These are phyloP conservation scores for Tapirus indicus DNA, from an alignment of 2,797 vertebrate species.

Conservation along the genomic window DNA sequence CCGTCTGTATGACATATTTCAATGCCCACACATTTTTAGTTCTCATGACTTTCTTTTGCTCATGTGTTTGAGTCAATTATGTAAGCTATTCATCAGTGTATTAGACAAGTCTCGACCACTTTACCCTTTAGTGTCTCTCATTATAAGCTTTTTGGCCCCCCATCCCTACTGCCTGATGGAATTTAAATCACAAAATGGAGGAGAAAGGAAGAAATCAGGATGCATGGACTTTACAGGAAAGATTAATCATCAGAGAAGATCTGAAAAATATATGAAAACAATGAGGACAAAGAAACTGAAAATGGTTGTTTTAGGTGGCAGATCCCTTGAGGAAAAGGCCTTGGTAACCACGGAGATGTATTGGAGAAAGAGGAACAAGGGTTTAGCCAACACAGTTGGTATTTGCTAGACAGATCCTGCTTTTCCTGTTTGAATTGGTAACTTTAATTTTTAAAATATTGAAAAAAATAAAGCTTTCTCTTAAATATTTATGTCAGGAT, in stretches of 20 bases:
- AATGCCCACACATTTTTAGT: constrained; percentile 85
- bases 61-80: constrained; percentile 81
- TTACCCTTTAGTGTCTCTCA: constrained; percentile 79
- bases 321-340: background rate
- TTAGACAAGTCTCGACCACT: constrained; percentile 81
- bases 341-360: background rate
- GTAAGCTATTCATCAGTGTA: constrained; percentile 84
- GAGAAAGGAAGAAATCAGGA: constrained; percentile 26
- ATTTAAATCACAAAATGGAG: constrained; percentile 64
- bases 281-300: background rate
- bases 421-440: background rate
- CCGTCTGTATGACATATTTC: constrained; percentile 85
- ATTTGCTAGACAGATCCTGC: background rate
- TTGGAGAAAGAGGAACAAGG: background rate
- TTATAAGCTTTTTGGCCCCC: constrained; percentile 46
- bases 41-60: constrained; percentile 85
- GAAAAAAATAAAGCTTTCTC: background rate
- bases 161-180: background rate
- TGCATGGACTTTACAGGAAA: background rate
- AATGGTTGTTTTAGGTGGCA: background rate
- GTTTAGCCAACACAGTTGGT: background rate
- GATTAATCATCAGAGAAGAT: constrained; percentile 27
- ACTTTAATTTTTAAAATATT: constrained; percentile 41
- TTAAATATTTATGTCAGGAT: background rate
- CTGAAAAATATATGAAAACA: constrained; percentile 44